These are phyloP conservation scores for Electrophaes corylata DNA, from an alignment of 2,888 invertebrate species.

Conservation along the genomic window DNA sequence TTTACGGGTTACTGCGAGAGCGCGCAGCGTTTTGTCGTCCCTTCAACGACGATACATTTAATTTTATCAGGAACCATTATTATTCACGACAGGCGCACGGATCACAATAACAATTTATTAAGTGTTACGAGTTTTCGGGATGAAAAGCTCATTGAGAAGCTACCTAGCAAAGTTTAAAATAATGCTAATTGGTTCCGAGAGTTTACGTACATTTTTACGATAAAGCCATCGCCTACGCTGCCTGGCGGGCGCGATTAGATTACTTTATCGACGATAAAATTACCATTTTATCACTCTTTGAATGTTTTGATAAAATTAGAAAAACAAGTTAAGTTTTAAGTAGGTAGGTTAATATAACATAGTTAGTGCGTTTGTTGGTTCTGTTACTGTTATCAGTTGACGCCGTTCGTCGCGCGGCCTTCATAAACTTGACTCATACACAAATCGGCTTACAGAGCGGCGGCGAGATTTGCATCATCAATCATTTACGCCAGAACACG, in stretches of 20 bases:
- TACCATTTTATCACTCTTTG: constrained; percentile 23
- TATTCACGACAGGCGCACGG: constrained; percentile 30
- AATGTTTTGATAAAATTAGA: constrained; percentile 15
- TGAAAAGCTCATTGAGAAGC: constrained; percentile 16
- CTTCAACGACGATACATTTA: constrained; percentile 24
- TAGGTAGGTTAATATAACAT: not conserved
- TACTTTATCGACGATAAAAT: constrained; percentile 31
- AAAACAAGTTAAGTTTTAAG: constrained; percentile 7
- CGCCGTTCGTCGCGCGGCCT: constrained; percentile 65
- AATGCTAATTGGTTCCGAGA: constrained; percentile 21
- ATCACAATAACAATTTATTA: constrained; percentile 31
- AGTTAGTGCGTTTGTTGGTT: constrained; percentile 38
- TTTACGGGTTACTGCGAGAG: constrained; percentile 14
- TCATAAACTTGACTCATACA: constrained; percentile 64
- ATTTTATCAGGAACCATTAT: constrained; percentile 29
- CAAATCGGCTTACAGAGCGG: constrained; percentile 49
- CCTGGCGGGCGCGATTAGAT: constrained; percentile 31
- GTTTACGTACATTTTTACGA: constrained; percentile 24
- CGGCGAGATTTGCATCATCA: constrained; percentile 63
- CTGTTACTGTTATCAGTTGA: constrained; percentile 60
- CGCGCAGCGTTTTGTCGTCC: constrained; percentile 13
- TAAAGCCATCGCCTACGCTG: constrained; percentile 31
- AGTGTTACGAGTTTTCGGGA: constrained; percentile 23
- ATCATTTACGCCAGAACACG: constrained; percentile 47
- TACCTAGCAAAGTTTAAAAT: constrained; percentile 17